Conservation (phyloP, 2,888 invertebrate genomes). For the Phania funesta region DNA sequence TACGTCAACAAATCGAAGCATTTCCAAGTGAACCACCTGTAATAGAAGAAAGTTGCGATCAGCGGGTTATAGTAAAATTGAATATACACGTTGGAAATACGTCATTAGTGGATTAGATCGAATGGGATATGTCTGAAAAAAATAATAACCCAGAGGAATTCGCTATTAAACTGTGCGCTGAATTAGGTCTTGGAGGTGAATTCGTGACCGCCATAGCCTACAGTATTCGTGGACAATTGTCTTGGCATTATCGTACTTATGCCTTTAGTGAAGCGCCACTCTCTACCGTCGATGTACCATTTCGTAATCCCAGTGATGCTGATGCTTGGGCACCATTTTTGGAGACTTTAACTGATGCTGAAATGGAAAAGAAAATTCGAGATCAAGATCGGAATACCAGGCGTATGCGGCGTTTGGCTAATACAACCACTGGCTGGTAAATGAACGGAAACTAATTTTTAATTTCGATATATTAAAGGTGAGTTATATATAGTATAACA, state of each 20-base stretch:
- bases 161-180: constrained; percentile 96
- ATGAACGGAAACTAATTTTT: background rate
- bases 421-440: constrained; percentile 95
- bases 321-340: constrained; percentile 99
- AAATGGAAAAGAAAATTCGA: constrained; percentile 99
- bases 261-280: constrained; percentile 98
- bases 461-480: background rate
- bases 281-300: constrained; percentile 95
- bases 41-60: constrained; percentile 94
- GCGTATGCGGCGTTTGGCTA: constrained; percentile 95
- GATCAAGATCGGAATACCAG: constrained; percentile 99
- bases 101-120: constrained; percentile 98
- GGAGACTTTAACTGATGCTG: constrained; percentile 99
- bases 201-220: constrained; percentile 99
- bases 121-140: constrained; percentile 99
- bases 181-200: constrained; percentile 98
- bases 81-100: constrained; percentile 99
- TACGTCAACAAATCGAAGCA: constrained; percentile 96
- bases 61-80: constrained; percentile 96
- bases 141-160: constrained; percentile 99
- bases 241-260: constrained; percentile 99
- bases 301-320: constrained; percentile 95
- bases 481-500: no score
- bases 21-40: constrained; percentile 93
- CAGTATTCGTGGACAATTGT: constrained; percentile 97